Evolutionary conservation across 2,113 vertebrate species (phyloP), one percentile per base, ranked within the genome.

Genomic region (Cavia porcellus): DNA sequence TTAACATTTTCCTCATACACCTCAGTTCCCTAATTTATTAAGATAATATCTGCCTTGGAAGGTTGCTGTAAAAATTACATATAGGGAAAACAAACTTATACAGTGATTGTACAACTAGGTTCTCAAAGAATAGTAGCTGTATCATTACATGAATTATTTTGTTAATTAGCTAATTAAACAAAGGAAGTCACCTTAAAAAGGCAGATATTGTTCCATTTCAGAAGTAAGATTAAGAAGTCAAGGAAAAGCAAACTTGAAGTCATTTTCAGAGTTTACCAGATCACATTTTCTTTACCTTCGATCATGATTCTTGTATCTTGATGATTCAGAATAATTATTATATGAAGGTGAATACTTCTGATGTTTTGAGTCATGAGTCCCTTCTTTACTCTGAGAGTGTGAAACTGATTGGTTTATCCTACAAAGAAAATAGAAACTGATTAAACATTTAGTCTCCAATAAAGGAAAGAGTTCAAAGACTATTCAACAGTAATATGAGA

Each of bases 291-390:
- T 97, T 98, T 98, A 99, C 99, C 99, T 99, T 96, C 98, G 96
- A 96, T 99, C 98, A 8, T 98, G 98, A 98, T 98, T 98, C 97
- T 98, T 99, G 70, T 99, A 99, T 74, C 99, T 98, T 50, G 98
- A 98, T 32, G 99, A 99, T 86, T 99, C 99, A 77, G 99, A 99
- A 24, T 98, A 98, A 94, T 98, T 99, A 97, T 99, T 98, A 93
- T 98, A 98, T 70, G 99, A 98, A 0, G 98, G 97, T 13, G 98
- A 98, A 24, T 98, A 97, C 5, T 98, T 98, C 30, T 92, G 96
- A 72, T 98, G 98, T 57, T 99, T 98, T 61, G 97, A 98, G 61
- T 98, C 98, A 94, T 90, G 35, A 22, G 79, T 81, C 9, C 96
- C 98, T 96, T 98, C 97, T 93, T 98, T 98, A 97, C 89, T 94